Conservation (phyloP, 1,140 invertebrate genomes). For the Cepaea nemoralis region DNA sequence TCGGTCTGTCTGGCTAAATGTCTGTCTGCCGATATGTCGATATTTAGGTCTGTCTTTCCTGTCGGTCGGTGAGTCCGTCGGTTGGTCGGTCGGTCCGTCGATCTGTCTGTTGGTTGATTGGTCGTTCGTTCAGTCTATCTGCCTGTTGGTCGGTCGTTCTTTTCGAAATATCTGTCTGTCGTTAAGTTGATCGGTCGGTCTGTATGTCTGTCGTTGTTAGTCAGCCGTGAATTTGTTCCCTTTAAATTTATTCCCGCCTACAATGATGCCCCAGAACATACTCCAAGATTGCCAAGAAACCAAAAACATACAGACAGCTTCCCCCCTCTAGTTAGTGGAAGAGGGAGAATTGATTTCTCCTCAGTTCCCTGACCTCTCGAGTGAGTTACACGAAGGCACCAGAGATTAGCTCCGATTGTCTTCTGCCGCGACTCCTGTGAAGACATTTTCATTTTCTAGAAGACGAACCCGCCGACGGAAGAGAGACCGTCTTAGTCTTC, state of each 20-base stretch:
- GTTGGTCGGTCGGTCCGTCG: no score
- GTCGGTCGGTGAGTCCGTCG: no score
- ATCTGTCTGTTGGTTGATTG: no score
- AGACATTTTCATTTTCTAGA: slow-evolving; percentile 15
- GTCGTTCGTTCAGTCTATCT: no score
- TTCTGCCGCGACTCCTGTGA: slow-evolving; percentile 5
- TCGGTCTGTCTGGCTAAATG: no score
- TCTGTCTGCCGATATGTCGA: no score
- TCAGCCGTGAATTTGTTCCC: no score
- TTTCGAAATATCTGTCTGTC: no score
- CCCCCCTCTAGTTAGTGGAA: slow-evolving; percentile 29
- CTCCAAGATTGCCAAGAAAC: not conserved
- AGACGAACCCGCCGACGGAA: slow-evolving; percentile 4
- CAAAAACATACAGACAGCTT: slow-evolving; percentile 30
- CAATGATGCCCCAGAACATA: not conserved
- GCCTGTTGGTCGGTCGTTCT: no score
- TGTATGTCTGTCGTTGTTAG: no score
- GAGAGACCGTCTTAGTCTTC: not conserved
- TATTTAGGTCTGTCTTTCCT: no score
- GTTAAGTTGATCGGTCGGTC: no score
- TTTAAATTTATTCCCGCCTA: not conserved
- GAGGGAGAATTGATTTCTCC: slow-evolving; percentile 34
- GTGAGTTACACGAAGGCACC: not conserved
- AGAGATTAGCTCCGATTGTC: not conserved
- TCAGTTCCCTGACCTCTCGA: not conserved